These are phyloP conservation scores for Odontamblyopus lacepedii DNA, from an alignment of 2,797 vertebrate genomes.

Conservation along the genomic window DNA sequence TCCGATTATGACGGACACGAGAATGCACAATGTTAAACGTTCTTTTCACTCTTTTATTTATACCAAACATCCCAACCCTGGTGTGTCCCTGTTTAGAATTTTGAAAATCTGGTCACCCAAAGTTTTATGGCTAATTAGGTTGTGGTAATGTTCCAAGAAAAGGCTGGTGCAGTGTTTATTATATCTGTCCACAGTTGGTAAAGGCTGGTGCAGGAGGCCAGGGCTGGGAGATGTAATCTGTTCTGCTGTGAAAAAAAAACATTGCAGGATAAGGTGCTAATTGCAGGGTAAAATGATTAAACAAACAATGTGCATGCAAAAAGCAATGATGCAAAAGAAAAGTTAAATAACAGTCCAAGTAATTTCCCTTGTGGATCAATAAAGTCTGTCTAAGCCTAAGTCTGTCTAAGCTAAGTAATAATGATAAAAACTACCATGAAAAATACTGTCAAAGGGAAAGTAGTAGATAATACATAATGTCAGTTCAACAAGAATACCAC, in stretches of 20 bases:
- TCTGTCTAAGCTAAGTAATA: too few relatives aligned
- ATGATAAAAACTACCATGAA: not conserved
- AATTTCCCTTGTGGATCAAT: too few relatives aligned
- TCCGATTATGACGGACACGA: too few relatives aligned
- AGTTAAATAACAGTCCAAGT: not conserved
- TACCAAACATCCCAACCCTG: too few relatives aligned
- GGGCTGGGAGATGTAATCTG: not conserved
- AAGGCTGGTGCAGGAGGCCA: not conserved
- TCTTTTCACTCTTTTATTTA: too few relatives aligned
- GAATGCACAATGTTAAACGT: too few relatives aligned
- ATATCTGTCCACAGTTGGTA: not conserved
- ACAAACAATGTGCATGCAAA: not conserved
- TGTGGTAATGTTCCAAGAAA: not conserved
- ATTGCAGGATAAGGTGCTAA: not conserved
- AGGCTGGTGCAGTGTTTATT: not conserved
- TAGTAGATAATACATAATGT: too few relatives aligned
- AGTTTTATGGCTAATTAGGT: conserved; percentile 2
- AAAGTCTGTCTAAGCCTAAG: too few relatives aligned
- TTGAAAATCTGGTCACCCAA: too few relatives aligned
- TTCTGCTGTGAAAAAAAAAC: not conserved
- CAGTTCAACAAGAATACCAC: too few relatives aligned
- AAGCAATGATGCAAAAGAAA: not conserved
- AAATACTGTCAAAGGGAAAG: not conserved
- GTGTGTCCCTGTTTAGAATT: too few relatives aligned
- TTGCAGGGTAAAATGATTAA: not conserved